A percentile compares a stretch with the other conserved stretches of the same genome.
Conservation (phyloP, 2,888 invertebrate species). For the Microplitis manilae region DNA sequence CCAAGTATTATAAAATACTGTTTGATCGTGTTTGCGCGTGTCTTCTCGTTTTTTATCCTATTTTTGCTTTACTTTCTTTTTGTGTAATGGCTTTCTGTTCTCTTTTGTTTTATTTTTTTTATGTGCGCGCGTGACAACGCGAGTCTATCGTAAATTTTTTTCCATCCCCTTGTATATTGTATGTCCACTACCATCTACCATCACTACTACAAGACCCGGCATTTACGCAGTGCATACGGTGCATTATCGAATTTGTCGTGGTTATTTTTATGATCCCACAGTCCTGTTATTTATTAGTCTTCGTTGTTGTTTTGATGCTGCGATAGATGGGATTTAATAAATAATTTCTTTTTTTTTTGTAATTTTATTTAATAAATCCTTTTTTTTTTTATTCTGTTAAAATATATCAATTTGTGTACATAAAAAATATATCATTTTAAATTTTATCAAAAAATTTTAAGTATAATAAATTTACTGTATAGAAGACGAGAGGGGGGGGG, state of each 20-base stretch:
- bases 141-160: slow-evolving; percentile 34
- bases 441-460: too few species aligned
- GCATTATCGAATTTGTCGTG: slow-evolving; percentile 31
- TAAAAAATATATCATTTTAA: too few species aligned
- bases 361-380: neutral
- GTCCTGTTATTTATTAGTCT: slow-evolving; percentile 12
- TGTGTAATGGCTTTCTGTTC: slow-evolving; percentile 36
- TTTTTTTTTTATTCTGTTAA: neutral
- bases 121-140: slow-evolving; percentile 29
- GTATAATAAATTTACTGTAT: too few species aligned
- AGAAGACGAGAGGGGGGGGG: too few species aligned
- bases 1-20: slow-evolving; percentile 49
- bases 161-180: slow-evolving; percentile 11
- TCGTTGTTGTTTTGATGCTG: neutral
- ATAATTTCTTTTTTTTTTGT: neutral
- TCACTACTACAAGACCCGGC: neutral
- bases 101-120: slow-evolving; percentile 29
- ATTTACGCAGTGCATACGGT: slow-evolving; percentile 19
- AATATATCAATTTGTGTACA: neutral
- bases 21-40: slow-evolving; percentile 48
- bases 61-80: neutral
- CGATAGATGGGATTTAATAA: neutral
- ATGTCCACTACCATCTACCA: slow-evolving; percentile 1
- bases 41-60: slow-evolving; percentile 20
- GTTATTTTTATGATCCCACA: slow-evolving; percentile 29